Evolutionary conservation across 1,140 invertebrate genomes (phyloP), one percentile per base, ranked within the genome.

Genomic region (Gonioctena quinquepunctata): DNA sequence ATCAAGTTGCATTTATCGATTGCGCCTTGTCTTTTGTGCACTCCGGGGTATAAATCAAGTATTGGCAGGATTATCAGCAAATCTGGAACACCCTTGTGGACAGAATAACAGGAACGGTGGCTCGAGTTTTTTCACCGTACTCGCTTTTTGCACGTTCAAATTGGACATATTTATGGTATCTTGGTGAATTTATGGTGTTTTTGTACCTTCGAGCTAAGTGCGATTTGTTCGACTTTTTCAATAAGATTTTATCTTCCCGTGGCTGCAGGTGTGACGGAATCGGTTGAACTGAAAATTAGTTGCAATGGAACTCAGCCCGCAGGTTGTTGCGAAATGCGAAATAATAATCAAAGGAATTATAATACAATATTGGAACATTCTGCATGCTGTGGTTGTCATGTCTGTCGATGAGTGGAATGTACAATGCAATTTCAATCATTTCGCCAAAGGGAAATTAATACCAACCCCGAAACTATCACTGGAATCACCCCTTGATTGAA

Each of bases 81-180:
- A 72, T 72, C 70, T 63, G 27, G 57, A 67, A 54, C 48, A 60
- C 23, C 50, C 54, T 57, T 59, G 60, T 59, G 70, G 66, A 68
- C 66, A 63, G 59, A 68, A 65, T 68, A 62, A 68, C 61, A 57
- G 66, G 48, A 72, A 57, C n/a, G 27, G 63, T 50, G 66, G 60
- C 22, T 68, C 26, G 22, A 48, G 68, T 72, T 64, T 72, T 68
- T 72, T 68, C 25, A 54, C 27, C 19, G n/a, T 1, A 25, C 8
- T 18, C 54, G 49, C 56, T 64, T 57, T 60, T 50, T 16, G 33
- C 4, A n/a, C 25, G 60, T 52, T 19, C 60, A 25, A 63, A 72
- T 63, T 50, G 50, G 70, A 72, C 70, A 68, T 72, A 68, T 72
- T 72, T 72, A 72, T 72, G 66, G 70, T 50, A n/a, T 63, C 61